Evolutionary conservation across 2,797 vertebrate species (phyloP).

Genomic region (Sparus aurata): DNA sequence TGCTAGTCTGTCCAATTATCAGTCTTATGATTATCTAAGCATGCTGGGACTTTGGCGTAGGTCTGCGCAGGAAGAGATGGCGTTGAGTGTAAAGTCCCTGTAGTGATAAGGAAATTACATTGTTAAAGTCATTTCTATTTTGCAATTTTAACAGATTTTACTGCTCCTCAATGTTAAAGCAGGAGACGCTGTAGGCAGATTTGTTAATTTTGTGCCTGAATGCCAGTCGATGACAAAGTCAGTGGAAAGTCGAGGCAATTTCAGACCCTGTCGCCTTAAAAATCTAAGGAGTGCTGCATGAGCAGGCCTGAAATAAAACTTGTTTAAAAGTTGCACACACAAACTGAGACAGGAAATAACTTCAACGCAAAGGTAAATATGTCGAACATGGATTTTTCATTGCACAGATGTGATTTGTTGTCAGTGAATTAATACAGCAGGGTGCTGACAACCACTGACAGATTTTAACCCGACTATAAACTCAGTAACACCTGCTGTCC

Average conservation of each 20-base stretch:
- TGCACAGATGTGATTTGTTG: neutral
- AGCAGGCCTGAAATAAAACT: constrained; percentile 7
- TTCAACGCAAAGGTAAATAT: neutral
- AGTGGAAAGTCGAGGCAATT: constrained; percentile 51
- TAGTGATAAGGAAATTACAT: constrained; percentile 51
- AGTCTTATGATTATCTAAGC: constrained; percentile 52
- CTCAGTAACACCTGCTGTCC: neutral
- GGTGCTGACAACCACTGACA: neutral
- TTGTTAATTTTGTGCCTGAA: constrained; percentile 66
- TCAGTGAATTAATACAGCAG: neutral
- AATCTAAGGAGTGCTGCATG: constrained; percentile 18
- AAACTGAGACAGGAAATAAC: neutral
- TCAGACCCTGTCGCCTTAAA: constrained; percentile 50
- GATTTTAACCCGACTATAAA: neutral
- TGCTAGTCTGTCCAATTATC: constrained; percentile 58
- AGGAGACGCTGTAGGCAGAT: constrained; percentile 24
- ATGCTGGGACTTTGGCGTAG: constrained; percentile 31
- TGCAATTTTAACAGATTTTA: constrained; percentile 31
- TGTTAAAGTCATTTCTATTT: constrained; percentile 31
- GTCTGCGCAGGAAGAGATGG: constrained; percentile 19
- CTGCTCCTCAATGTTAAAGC: constrained; percentile 33
- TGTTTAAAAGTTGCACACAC: constrained; percentile 1
- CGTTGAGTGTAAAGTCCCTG: constrained; percentile 33
- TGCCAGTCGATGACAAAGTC: constrained; percentile 42
- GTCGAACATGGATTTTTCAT: neutral